Percentiles rank a stretch among this genome's conserved stretches.
Conservation (phyloP, 2,888 invertebrate genomes). For the Agonopterix alstromeriana region DNA sequence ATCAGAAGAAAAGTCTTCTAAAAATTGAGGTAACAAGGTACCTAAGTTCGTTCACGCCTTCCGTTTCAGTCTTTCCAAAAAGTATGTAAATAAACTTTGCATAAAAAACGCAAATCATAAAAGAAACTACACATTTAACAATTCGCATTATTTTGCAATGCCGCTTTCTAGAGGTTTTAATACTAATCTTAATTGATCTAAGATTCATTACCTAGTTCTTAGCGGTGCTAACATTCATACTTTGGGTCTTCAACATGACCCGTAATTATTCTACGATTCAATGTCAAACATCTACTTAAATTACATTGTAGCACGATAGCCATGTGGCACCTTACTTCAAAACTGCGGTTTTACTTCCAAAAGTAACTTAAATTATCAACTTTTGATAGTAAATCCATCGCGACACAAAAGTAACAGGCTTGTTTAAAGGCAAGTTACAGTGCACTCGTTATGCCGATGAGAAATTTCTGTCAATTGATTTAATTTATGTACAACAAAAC, state of each 20-base stretch:
- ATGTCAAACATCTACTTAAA: constrained; percentile 25
- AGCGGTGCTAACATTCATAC: constrained; percentile 20
- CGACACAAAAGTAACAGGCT: background rate
- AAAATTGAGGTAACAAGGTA: constrained; percentile 13
- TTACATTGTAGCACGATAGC: constrained; percentile 19
- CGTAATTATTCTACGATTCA: background rate
- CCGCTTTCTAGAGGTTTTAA: background rate
- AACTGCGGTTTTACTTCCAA: background rate
- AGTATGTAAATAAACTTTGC: constrained; percentile 25
- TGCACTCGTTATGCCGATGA: background rate
- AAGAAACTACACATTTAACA: constrained; percentile 16
- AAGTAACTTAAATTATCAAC: background rate
- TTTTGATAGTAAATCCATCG: background rate
- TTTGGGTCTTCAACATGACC: background rate
- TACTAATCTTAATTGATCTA: constrained; percentile 29
- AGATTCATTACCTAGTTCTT: constrained; percentile 21
- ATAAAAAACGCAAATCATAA: constrained; percentile 17
- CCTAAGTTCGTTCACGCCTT: constrained; percentile 18
- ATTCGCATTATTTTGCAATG: constrained; percentile 12
- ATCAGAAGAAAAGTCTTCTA: constrained; percentile 1
- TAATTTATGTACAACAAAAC: background rate
- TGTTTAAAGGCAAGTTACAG: background rate
- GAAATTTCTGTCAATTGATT: background rate
- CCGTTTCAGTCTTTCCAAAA: constrained; percentile 43
- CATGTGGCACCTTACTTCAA: constrained; percentile 46